Evolutionary conservation across 2,888 invertebrate genomes (phyloP).

Genomic region (Tenthredo mesomela): DNA sequence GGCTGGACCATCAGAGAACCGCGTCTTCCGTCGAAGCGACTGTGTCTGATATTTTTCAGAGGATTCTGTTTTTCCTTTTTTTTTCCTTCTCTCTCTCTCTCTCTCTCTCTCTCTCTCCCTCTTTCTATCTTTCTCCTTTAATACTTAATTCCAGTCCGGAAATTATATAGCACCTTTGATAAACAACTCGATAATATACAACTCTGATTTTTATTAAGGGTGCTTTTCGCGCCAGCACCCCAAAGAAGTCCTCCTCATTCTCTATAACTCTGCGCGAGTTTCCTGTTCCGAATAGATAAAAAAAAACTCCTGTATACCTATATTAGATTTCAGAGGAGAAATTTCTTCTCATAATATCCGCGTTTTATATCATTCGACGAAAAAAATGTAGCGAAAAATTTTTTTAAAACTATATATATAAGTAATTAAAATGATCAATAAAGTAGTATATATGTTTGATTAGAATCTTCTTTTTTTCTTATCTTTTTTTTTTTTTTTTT

Average conservation of each 20-base stretch:
- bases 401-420: neutral
- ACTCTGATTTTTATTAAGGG: neutral
- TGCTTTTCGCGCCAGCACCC: neutral
- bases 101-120: neutral
- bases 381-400: no score
- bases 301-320: neutral
- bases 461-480: neutral
- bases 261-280: neutral
- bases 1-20: constrained; percentile 25
- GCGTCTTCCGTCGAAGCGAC: constrained; percentile 18
- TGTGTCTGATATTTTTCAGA: neutral
- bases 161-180: neutral
- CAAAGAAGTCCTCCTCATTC: neutral
- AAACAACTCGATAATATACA: neutral
- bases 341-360: neutral
- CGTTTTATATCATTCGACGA: no score
- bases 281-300: neutral
- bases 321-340: neutral
- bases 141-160: neutral
- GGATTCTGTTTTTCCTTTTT: neutral
- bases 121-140: neutral
- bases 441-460: no score
- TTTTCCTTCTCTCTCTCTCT: neutral
- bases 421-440: neutral
- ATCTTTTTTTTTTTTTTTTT: neutral